phyloP scores from a whole-genome alignment of 2,888 invertebrate species.

The Elysia crispata region DNA sequence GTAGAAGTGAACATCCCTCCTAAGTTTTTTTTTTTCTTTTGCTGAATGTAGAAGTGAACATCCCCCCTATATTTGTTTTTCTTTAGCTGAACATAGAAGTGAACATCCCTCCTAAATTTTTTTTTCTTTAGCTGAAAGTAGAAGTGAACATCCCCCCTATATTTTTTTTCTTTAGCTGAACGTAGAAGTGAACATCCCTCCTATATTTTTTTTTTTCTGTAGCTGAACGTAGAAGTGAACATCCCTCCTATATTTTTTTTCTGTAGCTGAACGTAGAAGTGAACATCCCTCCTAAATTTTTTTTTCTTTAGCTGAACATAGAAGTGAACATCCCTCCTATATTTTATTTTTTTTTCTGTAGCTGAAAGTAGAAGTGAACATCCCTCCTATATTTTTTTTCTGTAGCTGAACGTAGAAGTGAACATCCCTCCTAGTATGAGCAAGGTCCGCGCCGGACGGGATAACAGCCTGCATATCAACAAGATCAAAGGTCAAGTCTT shows the following conservation, averaged over 20 bases:
- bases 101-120: slow-evolving; percentile 52
- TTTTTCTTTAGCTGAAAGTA: slow-evolving; percentile 24
- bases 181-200: slow-evolving; percentile 53
- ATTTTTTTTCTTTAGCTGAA: not conserved
- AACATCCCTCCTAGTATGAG: slow-evolving; percentile 52
- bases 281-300: slow-evolving; percentile 50
- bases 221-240: slow-evolving; percentile 49
- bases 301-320: slow-evolving; percentile 21
- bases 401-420: slow-evolving; percentile 45
- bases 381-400: slow-evolving; percentile 50
- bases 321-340: slow-evolving; percentile 53
- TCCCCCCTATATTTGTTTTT: slow-evolving; percentile 51
- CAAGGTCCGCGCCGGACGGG: slow-evolving; percentile 53
- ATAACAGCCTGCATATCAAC: slow-evolving; percentile 53
- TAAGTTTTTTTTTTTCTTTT: too few species aligned
- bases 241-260: slow-evolving; percentile 50
- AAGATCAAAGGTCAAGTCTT: slow-evolving; percentile 56
- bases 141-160: too few species aligned
- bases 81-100: slow-evolving; percentile 45
- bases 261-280: slow-evolving; percentile 44
- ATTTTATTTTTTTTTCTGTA: too few species aligned
- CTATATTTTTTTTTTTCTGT: too few species aligned
- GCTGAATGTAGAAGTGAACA: slow-evolving; percentile 50
- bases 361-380: slow-evolving; percentile 49
- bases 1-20: slow-evolving; percentile 53